Evolutionary conservation across 2,113 vertebrate species (phyloP).

Genomic region (Chinchilla lanigera): DNA sequence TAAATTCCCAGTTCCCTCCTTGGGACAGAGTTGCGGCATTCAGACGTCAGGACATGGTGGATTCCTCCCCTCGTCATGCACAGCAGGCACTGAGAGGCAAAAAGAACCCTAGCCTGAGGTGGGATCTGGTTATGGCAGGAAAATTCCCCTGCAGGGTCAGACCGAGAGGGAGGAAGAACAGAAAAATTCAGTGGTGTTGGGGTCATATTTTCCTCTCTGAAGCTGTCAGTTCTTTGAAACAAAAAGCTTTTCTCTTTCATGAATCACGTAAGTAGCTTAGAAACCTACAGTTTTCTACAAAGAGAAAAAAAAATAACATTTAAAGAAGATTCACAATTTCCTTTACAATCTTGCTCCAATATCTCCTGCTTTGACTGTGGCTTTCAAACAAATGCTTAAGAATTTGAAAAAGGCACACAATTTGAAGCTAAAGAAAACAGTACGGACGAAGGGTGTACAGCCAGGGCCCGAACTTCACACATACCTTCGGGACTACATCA

Average conservation of each 20-base stretch:
- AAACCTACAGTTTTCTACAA: constrained; percentile 53
- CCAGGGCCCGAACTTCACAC: not conserved
- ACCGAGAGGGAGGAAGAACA: not conserved
- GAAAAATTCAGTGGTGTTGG: not conserved
- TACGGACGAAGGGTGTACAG: not conserved
- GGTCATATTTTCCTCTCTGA: not conserved
- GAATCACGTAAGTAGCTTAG: constrained; percentile 45
- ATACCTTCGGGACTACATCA: not conserved
- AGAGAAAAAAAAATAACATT: not conserved
- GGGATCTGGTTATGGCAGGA: not conserved
- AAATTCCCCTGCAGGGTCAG: not conserved
- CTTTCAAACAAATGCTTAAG: constrained; percentile 39
- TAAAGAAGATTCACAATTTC: not conserved
- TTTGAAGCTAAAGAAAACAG: not conserved
- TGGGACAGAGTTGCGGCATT: too few relatives aligned
- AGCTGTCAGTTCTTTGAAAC: not conserved
- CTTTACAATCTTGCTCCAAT: not conserved
- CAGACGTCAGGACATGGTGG: rapidly evolving
- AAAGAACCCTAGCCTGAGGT: not conserved
- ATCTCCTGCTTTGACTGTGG: constrained; percentile 9
- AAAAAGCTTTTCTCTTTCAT: not conserved
- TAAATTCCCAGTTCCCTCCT: not conserved
- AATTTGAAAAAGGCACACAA: not conserved
- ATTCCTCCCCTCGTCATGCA: not conserved
- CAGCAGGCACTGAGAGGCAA: not conserved